These are phyloP conservation scores for Branchipolynoe longqiensis DNA, from an alignment of 2,888 invertebrate genomes.

Conservation along the genomic window DNA sequence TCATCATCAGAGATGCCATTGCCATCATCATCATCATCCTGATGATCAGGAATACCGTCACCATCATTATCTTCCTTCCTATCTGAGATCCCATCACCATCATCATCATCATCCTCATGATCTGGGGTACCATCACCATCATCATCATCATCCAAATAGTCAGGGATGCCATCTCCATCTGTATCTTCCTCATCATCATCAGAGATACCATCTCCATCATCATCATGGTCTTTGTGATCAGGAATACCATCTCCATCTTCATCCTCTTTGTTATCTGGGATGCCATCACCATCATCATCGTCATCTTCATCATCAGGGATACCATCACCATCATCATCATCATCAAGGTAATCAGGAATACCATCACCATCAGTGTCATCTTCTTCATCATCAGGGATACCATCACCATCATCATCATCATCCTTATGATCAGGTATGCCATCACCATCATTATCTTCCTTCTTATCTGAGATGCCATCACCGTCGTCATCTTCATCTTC, in stretches of 20 bases:
- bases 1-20: conserved; percentile 74
- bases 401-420: conserved; percentile 70
- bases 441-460: conserved; percentile 70
- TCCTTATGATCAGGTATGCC: conserved; percentile 64
- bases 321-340: conserved; percentile 67
- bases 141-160: conserved; percentile 68
- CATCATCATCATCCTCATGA: conserved; percentile 71
- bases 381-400: conserved; percentile 72
- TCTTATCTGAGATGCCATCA: conserved; percentile 69
- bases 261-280: conserved; percentile 69
- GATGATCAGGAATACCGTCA: conserved; percentile 74
- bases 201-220: conserved; percentile 78
- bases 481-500: conserved; percentile 66
- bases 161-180: conserved; percentile 77
- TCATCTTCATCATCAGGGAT: conserved; percentile 71
- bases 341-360: conserved; percentile 70
- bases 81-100: conserved; percentile 69
- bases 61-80: conserved; percentile 71
- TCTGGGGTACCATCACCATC: conserved; percentile 77
- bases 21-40: conserved; percentile 69
- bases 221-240: conserved; percentile 68
- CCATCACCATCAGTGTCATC: conserved; percentile 77
- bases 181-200: conserved; percentile 71
- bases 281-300: conserved; percentile 76
- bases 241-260: conserved; percentile 71